Evolutionary conservation across 2,113 vertebrate species (phyloP).

Genomic region (Neodontobutis hainanensis): DNA sequence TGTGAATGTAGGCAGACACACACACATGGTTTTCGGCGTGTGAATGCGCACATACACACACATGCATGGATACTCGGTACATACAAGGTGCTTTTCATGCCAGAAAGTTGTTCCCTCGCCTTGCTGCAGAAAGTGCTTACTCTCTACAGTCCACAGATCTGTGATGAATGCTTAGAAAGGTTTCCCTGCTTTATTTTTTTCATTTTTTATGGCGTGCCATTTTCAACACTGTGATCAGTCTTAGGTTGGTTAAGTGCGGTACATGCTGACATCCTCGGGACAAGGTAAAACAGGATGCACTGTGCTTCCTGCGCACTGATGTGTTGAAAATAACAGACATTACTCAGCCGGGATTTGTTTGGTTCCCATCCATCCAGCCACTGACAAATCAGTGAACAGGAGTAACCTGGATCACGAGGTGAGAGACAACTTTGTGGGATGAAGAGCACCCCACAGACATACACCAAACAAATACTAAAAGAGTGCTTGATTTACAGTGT

Average conservation of each 20-base stretch:
- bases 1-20: constrained; percentile 41
- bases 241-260: constrained; percentile 17
- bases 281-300: constrained; percentile 14
- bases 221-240: constrained; percentile 41
- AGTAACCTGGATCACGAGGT: constrained; percentile 35
- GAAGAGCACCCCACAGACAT: constrained; percentile 60
- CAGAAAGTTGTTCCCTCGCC: constrained; percentile 56
- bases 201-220: constrained; percentile 26
- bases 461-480: constrained; percentile 70
- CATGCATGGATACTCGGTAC: constrained; percentile 63
- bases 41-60: constrained; percentile 55
- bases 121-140: constrained; percentile 30
- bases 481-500: constrained; percentile 64
- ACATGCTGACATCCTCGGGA: constrained; percentile 9
- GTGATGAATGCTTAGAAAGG: constrained; percentile 21
- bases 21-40: constrained; percentile 33
- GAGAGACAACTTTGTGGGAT: constrained; percentile 62
- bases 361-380: constrained; percentile 35
- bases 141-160: constrained; percentile 38
- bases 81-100: constrained; percentile 70
- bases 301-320: background rate
- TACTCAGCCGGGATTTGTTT: constrained; percentile 14
- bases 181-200: background rate
- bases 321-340: constrained; percentile 48
- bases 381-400: constrained; percentile 31